Evolutionary conservation across 2,797 vertebrate species (phyloP).

Genomic region (Falco concolor): DNA sequence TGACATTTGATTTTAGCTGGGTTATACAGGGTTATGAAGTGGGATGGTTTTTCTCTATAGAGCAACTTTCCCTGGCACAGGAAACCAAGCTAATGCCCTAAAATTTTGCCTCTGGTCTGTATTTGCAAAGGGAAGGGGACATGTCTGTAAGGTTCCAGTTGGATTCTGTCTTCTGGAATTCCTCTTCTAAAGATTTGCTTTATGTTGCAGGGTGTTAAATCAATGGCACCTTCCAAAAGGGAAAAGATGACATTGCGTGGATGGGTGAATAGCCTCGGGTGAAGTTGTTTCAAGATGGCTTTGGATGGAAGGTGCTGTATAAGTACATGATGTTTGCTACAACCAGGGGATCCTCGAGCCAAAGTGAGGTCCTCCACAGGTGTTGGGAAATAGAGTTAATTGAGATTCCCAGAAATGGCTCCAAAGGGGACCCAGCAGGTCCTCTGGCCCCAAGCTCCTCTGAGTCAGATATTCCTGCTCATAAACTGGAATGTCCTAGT

Average conservation of each 20-base stretch:
- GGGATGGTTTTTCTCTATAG: not conserved
- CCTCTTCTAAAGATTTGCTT: not conserved
- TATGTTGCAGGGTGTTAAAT: not conserved
- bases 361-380: not conserved
- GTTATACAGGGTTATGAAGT: not conserved
- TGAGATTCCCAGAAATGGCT: not conserved
- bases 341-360: not conserved
- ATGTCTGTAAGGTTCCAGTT: not conserved
- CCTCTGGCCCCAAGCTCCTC: not conserved
- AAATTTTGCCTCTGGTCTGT: not conserved
- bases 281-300: not conserved
- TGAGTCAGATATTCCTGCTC: not conserved
- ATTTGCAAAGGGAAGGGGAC: not conserved
- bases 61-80: not conserved
- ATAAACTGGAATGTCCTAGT: not conserved
- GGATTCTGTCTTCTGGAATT: not conserved
- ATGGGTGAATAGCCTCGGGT: not conserved
- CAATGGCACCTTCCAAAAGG: not conserved
- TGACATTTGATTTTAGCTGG: conserved; percentile 28
- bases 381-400: not conserved
- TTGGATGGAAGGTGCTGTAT: not conserved
- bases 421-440: not conserved
- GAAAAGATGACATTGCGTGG: not conserved
- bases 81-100: not conserved
- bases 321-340: not conserved